These are phyloP conservation scores for Steinernema carpocapsae DNA, from an alignment of 2,888 invertebrate genomes.

Conservation along the genomic window DNA sequence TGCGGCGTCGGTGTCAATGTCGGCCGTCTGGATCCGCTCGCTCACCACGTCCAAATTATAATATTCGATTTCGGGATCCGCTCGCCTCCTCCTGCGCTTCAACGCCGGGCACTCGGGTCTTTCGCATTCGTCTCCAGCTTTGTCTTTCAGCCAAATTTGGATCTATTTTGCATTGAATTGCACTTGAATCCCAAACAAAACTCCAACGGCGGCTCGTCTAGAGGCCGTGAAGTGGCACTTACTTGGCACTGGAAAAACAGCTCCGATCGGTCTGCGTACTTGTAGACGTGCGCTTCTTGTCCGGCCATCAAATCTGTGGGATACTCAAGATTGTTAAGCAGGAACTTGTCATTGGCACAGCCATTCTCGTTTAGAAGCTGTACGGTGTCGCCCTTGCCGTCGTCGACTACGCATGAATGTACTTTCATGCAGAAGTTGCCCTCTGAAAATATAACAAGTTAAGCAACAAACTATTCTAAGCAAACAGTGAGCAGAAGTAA, in stretches of 20 bases:
- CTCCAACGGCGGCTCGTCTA: too few relatives aligned
- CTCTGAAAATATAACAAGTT: neutral
- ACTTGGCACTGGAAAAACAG: slow-evolving; percentile 68
- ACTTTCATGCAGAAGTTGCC: slow-evolving; percentile 66
- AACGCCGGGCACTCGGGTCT: slow-evolving; percentile 38
- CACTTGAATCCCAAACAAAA: neutral
- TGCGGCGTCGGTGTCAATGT: slow-evolving; percentile 11
- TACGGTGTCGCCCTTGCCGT: slow-evolving; percentile 62
- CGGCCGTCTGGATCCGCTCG: slow-evolving; percentile 22
- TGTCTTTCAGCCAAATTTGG: slow-evolving; percentile 45
- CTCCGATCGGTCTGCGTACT: slow-evolving; percentile 65
- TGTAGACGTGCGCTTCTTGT: slow-evolving; percentile 66
- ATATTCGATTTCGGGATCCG: slow-evolving; percentile 21
- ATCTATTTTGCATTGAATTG: slow-evolving; percentile 7
- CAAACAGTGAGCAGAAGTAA: too few relatives aligned
- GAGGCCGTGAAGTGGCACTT: slow-evolving; percentile 51
- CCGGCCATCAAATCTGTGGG: slow-evolving; percentile 65
- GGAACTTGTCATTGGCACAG: slow-evolving; percentile 63
- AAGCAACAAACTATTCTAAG: too few relatives aligned
- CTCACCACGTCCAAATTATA: slow-evolving; percentile 26
- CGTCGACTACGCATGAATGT: slow-evolving; percentile 65
- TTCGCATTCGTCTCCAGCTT: slow-evolving; percentile 55
- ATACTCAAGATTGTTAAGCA: slow-evolving; percentile 66
- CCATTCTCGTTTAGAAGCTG: slow-evolving; percentile 46
- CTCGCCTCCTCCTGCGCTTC: slow-evolving; percentile 1